Conservation (phyloP, 2,113 vertebrate species). For the Ophthalmolycus amberensis region DNA sequence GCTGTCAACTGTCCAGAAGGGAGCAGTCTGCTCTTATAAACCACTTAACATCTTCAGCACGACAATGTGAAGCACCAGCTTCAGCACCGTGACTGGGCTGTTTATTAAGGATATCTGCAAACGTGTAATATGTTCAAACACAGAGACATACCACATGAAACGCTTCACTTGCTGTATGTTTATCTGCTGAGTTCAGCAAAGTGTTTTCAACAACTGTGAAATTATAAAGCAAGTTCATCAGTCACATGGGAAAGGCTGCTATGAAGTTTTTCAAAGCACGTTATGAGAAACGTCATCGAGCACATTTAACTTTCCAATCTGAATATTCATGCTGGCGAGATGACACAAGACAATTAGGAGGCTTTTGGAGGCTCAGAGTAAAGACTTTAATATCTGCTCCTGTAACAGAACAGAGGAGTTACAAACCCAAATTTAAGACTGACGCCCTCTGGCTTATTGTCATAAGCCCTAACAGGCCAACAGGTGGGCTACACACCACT, state of each 20-base stretch:
- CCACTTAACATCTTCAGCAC: neutral
- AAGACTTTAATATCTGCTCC: slow-evolving; percentile 12
- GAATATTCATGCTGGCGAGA: neutral
- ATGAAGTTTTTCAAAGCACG: neutral
- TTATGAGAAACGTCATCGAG: neutral
- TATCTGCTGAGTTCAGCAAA: neutral
- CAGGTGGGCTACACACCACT: slow-evolving; percentile 77
- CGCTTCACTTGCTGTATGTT: neutral
- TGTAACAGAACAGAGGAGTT: slow-evolving; percentile 12
- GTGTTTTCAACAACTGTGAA: slow-evolving; percentile 9
- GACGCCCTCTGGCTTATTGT: slow-evolving; percentile 41
- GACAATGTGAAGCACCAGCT: neutral
- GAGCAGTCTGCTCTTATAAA: slow-evolving; percentile 52
- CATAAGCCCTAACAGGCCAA: slow-evolving; percentile 66
- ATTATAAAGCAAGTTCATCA: neutral
- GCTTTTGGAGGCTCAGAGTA: neutral
- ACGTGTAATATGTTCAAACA: neutral
- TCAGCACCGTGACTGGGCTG: neutral
- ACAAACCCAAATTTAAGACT: slow-evolving; percentile 6
- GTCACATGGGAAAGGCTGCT: neutral
- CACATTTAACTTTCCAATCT: neutral
- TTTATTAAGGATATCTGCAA: neutral
- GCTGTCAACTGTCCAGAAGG: slow-evolving; percentile 56
- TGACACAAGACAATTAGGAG: neutral
- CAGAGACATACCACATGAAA: neutral